These are phyloP conservation scores for Elysia chlorotica DNA, from an alignment of 1,140 invertebrate species.

Conservation along the genomic window DNA sequence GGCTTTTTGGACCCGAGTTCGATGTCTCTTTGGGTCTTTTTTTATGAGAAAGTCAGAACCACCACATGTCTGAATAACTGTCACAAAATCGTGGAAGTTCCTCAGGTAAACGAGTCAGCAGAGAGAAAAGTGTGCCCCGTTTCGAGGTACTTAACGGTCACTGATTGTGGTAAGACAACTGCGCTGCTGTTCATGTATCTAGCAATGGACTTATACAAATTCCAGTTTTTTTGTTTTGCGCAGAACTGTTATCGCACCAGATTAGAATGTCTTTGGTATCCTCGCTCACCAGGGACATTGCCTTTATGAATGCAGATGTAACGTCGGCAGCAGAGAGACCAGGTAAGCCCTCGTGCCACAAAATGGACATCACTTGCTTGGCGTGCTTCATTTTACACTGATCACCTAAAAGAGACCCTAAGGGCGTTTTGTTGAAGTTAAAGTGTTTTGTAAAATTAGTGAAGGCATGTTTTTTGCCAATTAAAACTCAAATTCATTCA, in stretches of 20 bases:
- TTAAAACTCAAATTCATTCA: too few relatives aligned
- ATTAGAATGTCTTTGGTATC: neutral
- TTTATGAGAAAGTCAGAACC: too few relatives aligned
- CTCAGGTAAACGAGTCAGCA: neutral
- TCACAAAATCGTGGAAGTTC: neutral
- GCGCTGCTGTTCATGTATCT: neutral
- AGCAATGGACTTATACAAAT: neutral
- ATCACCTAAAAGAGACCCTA: neutral
- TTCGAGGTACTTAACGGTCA: neutral
- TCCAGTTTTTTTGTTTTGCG: slow-evolving; percentile 5
- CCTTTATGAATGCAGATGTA: neutral
- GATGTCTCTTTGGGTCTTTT: too few relatives aligned
- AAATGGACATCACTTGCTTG: neutral
- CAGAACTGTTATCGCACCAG: neutral
- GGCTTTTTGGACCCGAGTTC: too few relatives aligned
- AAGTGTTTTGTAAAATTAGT: too few relatives aligned
- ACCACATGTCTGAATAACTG: too few relatives aligned
- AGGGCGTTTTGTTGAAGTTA: neutral
- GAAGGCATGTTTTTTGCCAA: too few relatives aligned
- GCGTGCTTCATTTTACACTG: neutral
- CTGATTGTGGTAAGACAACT: neutral
- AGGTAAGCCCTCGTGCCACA: neutral
- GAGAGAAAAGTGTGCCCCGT: slow-evolving; percentile 1
- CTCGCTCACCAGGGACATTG: neutral
- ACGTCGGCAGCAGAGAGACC: neutral